These are phyloP conservation scores for Sakesphorus luctuosus DNA, from an alignment of 2,113 vertebrate genomes.

Conservation along the genomic window DNA sequence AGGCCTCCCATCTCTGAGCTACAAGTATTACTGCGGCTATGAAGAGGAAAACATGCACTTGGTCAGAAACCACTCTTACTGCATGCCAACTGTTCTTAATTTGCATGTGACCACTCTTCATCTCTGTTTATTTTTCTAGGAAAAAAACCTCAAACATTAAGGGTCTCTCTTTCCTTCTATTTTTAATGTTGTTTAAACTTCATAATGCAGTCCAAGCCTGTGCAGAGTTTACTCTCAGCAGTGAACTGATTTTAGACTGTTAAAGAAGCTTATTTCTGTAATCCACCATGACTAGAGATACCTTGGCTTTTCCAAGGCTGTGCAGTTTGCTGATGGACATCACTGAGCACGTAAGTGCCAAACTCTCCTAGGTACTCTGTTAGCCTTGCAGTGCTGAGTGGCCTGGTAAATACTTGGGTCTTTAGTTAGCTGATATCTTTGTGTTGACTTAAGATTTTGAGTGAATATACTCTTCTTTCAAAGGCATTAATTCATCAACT, in stretches of 20 bases:
- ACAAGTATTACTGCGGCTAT: neutral
- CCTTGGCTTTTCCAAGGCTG: neutral
- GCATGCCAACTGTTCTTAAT: neutral
- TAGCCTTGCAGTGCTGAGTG: neutral
- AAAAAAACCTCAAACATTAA: neutral
- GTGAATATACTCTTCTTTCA: neutral
- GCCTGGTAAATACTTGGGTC: neutral
- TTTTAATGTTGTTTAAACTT: neutral
- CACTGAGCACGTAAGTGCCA: rapidly evolving
- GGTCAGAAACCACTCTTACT: neutral
- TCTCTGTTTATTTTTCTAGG: neutral
- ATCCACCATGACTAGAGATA: neutral
- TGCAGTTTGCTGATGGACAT: neutral
- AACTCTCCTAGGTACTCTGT: neutral
- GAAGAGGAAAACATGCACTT: neutral
- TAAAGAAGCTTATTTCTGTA: neutral
- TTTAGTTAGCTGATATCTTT: neutral
- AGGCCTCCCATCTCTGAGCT: neutral
- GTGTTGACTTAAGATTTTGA: neutral
- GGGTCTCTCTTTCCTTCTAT: neutral
- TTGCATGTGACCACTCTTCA: neutral
- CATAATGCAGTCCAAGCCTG: neutral
- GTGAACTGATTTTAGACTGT: neutral
- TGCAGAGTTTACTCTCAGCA: neutral
- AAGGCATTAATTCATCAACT: neutral